phyloP scores from a whole-genome alignment of 2,113 vertebrate species.

The Pavo muticus region DNA sequence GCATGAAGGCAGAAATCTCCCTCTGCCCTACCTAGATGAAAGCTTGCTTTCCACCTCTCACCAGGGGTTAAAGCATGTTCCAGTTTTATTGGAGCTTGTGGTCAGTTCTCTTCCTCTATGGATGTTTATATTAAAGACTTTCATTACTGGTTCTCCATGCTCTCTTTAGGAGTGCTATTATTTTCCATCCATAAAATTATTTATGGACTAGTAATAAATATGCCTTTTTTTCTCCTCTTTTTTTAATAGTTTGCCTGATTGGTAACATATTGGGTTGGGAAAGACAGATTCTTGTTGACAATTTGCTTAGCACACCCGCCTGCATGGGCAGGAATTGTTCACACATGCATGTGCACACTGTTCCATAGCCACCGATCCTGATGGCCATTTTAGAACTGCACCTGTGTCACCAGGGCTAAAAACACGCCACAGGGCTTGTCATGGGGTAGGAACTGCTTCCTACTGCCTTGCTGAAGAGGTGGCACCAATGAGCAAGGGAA shows the following conservation, averaged over 20 bases:
- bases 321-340: not conserved
- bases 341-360: fast-evolving
- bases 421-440: not conserved
- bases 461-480: not conserved
- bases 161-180: conserved; percentile 67
- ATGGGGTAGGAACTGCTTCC: not conserved
- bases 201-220: conserved; percentile 68
- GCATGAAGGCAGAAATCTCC: not conserved
- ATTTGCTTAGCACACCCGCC: not conserved
- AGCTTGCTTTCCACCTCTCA: conserved; percentile 45
- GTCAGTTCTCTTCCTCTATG: conserved; percentile 59
- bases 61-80: conserved; percentile 48
- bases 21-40: conserved; percentile 46
- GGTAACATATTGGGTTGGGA: conserved; percentile 47
- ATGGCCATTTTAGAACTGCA: not conserved
- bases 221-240: not conserved
- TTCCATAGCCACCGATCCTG: not conserved
- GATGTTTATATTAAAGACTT: conserved; percentile 72
- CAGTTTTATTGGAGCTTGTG: conserved; percentile 64
- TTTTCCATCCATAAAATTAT: conserved; percentile 71
- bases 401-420: not conserved
- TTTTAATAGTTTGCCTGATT: conserved; percentile 45
- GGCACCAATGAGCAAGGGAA: not conserved
- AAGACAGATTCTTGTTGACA: conserved; percentile 44
- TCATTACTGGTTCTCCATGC: conserved; percentile 48